Evolutionary conservation across 2,797 vertebrate species (phyloP).

Genomic region (Sparidentex hasta): DNA sequence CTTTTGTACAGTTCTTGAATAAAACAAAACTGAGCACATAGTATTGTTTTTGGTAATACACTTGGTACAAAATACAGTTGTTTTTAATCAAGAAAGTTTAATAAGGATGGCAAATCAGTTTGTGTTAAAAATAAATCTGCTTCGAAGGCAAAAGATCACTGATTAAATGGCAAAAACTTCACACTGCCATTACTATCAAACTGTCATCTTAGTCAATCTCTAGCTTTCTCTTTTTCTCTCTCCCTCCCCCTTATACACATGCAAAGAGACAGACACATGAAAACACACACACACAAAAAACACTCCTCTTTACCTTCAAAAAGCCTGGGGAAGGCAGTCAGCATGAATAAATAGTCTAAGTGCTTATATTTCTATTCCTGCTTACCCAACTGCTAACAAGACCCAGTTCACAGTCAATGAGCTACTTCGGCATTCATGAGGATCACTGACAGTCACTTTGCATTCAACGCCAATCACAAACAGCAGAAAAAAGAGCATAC

Average conservation of each 20-base stretch:
- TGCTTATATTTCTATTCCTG: constrained; percentile 86
- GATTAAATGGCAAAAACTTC: constrained; percentile 61
- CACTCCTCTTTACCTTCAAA: constrained; percentile 82
- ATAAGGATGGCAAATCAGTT: background rate
- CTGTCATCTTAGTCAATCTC: constrained; percentile 53
- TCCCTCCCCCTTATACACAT: constrained; percentile 35
- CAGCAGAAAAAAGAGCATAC: constrained; percentile 68
- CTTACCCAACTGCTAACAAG: constrained; percentile 87
- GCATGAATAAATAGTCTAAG: constrained; percentile 84
- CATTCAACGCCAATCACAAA: constrained; percentile 89
- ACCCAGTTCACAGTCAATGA: constrained; percentile 89
- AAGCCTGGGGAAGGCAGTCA: constrained; percentile 77
- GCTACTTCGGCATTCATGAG: constrained; percentile 89
- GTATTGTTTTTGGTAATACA: background rate
- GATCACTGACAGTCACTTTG: constrained; percentile 90
- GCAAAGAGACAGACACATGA: constrained; percentile 46
- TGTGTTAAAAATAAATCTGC: constrained; percentile 9
- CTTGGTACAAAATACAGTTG: background rate
- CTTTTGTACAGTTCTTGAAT: background rate
- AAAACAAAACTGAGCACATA: background rate
- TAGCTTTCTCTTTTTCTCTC: constrained; percentile 32
- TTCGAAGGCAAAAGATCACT: constrained; percentile 23
- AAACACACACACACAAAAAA: constrained; percentile 51
- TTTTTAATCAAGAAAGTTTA: background rate
- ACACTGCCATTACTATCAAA: constrained; percentile 30